A percentile compares a stretch with the other conserved stretches of the same genome.
phyloP scores from a whole-genome alignment of 2,888 invertebrate species.

The Tetramorium bicarinatum region DNA sequence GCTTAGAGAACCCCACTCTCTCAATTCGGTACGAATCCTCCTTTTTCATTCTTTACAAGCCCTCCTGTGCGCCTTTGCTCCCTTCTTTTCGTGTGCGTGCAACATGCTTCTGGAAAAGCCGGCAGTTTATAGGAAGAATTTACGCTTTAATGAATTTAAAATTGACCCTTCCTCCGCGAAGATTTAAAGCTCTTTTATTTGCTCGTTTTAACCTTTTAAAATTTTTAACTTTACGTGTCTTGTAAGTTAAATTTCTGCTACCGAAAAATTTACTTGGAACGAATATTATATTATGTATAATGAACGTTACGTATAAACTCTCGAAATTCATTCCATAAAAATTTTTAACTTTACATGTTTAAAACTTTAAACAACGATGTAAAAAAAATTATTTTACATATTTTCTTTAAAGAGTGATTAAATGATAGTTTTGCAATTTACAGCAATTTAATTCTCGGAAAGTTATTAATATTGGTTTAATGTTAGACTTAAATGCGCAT shows the following conservation, averaged over 20 bases:
- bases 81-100: neutral
- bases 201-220: neutral
- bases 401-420: neutral
- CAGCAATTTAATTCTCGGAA: neutral
- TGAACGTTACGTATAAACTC: neutral
- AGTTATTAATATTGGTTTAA: neutral
- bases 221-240: neutral
- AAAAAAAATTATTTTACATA: neutral
- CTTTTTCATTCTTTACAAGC: constrained; percentile 34
- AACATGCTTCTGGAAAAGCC: neutral
- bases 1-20: constrained; percentile 34
- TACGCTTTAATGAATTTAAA: constrained; percentile 31
- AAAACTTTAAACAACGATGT: neutral
- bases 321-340: neutral
- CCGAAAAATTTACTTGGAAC: constrained; percentile 5
- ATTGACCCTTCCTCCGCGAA: neutral
- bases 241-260: neutral
- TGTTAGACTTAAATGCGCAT: neutral
- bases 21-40: constrained; percentile 18
- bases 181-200: constrained; percentile 4
- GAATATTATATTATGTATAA: neutral
- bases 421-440: neutral
- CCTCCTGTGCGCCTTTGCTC: neutral
- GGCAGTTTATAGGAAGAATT: neutral
- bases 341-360: neutral